Conservation (phyloP, 2,113 vertebrate species). For the Trachemys scripta region DNA sequence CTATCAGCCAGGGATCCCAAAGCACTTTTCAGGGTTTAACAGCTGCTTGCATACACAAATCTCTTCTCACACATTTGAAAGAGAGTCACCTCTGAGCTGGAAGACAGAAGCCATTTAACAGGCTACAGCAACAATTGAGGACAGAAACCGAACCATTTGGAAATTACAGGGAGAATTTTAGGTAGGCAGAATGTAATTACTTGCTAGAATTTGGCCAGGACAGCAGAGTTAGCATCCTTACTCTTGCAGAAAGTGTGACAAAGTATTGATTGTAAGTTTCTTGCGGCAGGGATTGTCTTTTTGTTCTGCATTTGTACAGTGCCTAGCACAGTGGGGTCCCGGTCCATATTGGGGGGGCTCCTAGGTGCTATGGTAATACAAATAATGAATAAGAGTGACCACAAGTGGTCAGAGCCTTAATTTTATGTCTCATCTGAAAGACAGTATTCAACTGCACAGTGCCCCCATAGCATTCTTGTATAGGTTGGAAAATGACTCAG, state of each 20-base stretch:
- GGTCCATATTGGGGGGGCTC: slow-evolving; percentile 42
- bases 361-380: slow-evolving; percentile 8
- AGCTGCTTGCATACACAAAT: neutral
- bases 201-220: neutral
- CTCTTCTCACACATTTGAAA: slow-evolving; percentile 6
- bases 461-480: slow-evolving; percentile 30
- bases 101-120: neutral
- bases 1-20: slow-evolving; percentile 33
- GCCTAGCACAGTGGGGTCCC: slow-evolving; percentile 9
- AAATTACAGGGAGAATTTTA: neutral
- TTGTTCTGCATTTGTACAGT: slow-evolving; percentile 13
- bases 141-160: neutral
- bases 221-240: neutral
- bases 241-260: neutral
- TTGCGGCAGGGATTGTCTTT: slow-evolving; percentile 16
- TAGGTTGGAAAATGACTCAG: neutral
- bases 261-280: slow-evolving; percentile 25
- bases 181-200: neutral
- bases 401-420: slow-evolving; percentile 46
- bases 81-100: neutral
- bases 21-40: neutral
- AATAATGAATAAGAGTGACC: slow-evolving; percentile 29
- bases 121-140: accelerated
- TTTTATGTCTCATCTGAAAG: slow-evolving; percentile 28
- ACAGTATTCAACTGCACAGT: neutral